Evolutionary conservation across 2,797 vertebrate genomes (phyloP).

Genomic region (Salmo trutta): DNA sequence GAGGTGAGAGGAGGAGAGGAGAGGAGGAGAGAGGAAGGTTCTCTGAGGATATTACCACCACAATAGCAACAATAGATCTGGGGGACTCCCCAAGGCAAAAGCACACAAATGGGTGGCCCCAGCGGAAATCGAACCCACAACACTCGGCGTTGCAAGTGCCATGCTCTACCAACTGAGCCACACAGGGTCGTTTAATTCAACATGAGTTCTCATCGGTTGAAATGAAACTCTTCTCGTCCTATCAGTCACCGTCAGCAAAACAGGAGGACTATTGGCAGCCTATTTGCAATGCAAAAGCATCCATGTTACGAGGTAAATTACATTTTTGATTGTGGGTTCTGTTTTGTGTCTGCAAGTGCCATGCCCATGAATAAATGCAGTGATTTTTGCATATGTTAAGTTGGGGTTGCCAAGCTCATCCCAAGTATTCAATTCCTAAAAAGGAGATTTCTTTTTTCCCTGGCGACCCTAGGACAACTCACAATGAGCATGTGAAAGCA

Average conservation of each 20-base stretch:
- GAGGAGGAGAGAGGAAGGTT: neutral
- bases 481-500: constrained; percentile 55
- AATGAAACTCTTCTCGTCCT: neutral
- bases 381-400: constrained; percentile 48
- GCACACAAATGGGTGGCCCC: neutral
- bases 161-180: neutral
- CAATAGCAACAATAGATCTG: neutral
- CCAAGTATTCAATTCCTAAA: constrained; percentile 66
- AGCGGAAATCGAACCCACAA: neutral
- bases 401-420: constrained; percentile 66
- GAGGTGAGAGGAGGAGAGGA: no score
- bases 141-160: constrained; percentile 65
- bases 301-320: constrained; percentile 53
- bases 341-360: constrained; percentile 45
- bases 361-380: constrained; percentile 59
- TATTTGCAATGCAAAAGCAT: constrained; percentile 17
- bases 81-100: neutral
- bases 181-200: neutral
- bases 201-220: neutral
- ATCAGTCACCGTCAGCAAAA: neutral
- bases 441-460: constrained; percentile 51
- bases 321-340: constrained; percentile 56
- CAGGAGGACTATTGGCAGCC: constrained; percentile 19
- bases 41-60: neutral
- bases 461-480: constrained; percentile 41